These are phyloP conservation scores for Gnathonemus longibarbis DNA, from an alignment of 2,113 vertebrate genomes.

Conservation along the genomic window DNA sequence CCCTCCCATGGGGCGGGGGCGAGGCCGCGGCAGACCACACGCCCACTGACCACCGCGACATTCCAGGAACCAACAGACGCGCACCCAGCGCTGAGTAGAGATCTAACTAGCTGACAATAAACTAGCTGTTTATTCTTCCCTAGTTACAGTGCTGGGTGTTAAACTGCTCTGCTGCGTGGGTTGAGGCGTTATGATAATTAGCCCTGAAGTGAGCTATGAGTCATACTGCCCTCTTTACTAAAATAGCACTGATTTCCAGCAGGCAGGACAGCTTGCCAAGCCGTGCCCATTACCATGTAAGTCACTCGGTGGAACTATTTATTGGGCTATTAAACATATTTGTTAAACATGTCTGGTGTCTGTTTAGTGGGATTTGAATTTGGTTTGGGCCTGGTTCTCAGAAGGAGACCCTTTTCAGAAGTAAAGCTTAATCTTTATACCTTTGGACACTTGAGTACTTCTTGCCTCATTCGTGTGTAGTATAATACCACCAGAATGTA, in stretches of 20 bases:
- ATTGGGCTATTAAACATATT: slow-evolving; percentile 60
- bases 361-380: neutral
- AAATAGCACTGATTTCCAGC: slow-evolving; percentile 5
- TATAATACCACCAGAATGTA: neutral
- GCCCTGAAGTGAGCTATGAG: neutral
- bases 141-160: neutral
- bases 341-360: slow-evolving; percentile 39
- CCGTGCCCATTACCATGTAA: slow-evolving; percentile 31
- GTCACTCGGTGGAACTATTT: slow-evolving; percentile 56
- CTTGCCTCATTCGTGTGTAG: neutral
- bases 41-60: slow-evolving; percentile 51
- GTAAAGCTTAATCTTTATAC: neutral
- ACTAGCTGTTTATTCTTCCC: neutral
- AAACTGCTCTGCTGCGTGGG: neutral
- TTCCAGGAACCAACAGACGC: neutral
- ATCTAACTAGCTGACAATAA: neutral
- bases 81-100: neutral
- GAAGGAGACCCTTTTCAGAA: neutral
- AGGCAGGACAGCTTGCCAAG: neutral
- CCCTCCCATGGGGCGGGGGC: slow-evolving; percentile 55
- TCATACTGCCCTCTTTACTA: neutral
- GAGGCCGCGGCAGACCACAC: slow-evolving; percentile 70
- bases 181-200: neutral
- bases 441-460: neutral
- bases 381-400: neutral